Base-by-base conservation (phyloP, 2,888 invertebrate genomes). In the Gari tellinella region DNA sequence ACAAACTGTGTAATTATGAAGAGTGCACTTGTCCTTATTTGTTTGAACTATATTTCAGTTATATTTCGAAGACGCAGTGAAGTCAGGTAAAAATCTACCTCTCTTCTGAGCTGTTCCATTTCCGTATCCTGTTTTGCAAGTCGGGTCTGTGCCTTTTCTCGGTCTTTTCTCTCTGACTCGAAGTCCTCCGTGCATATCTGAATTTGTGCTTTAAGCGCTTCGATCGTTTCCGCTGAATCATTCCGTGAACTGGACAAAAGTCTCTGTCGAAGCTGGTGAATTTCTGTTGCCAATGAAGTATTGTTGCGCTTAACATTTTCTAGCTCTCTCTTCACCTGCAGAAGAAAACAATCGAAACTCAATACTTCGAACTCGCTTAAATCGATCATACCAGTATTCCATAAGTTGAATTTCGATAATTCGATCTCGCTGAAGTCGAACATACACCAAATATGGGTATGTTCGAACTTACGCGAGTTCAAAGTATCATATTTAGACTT, bases 111-210 rank as follows among this genome's bases (percentile, higher is more conserved):
- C 38, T 75, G 76, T 10, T 72, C 60, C 15, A 82, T 23, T 40
- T 87, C 83, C 4, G 75, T 76, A 64, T 85, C 80, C 7, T 86
- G 60, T 25, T 77, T 72, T 37, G 67, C 67, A 7, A 84, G 64
- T 70, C 79, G 81, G 15, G 80, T 72, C 48, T 86, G 84, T 4
- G 87, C 88, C 53, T 85, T 83, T 57, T 86, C 86, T 41, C 88
- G 51, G 61, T 89, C 89, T 40, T 80, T 81, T n/a, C 88, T 76
- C 61, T 89, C 89, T 1, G 84, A 85, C 61, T 88, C 87, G 67
- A 89, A 89, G 73, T 89, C 89, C 64, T 89, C 88, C 1, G 88
- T 88, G 62, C 86, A 89, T 26, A 88, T 85, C 65, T 88, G 88
- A 21, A 89, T 86, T 72, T 89, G 89, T 23, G 86, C 84, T 62